A percentile compares a stretch with the other conserved stretches of the same genome.
Conservation (phyloP, 2,113 vertebrate species). For the Dissostichus mawsoni region DNA sequence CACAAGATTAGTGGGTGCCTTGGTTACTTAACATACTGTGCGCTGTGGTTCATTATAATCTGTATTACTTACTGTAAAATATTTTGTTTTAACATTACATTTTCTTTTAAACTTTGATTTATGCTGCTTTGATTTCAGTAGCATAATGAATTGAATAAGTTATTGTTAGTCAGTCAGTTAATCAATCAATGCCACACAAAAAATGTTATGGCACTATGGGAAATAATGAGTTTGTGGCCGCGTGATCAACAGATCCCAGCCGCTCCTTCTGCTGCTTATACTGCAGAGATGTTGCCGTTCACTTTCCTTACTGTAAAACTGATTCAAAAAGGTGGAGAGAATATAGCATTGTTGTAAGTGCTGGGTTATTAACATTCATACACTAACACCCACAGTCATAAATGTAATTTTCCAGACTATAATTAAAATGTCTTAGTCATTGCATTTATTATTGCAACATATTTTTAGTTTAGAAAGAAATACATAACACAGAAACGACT, state of each 20-base stretch:
- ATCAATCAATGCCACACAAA: background rate
- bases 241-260: background rate
- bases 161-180: background rate
- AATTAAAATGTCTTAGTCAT: background rate
- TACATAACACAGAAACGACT: background rate
- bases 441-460: background rate
- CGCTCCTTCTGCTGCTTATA: background rate
- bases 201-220: background rate
- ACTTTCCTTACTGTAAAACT: background rate
- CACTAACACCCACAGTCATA: background rate
- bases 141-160: background rate
- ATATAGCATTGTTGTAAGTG: background rate
- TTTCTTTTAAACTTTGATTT: background rate
- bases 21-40: background rate
- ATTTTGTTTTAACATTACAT: background rate
- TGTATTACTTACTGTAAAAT: background rate
- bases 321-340: conserved; percentile 3
- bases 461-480: background rate
- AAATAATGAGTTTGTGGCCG: background rate
- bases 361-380: conserved; percentile 12
- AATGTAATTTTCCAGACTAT: background rate
- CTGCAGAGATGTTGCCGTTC: background rate
- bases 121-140: background rate
- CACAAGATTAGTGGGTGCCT: background rate
- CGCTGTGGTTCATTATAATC: background rate